Base-by-base conservation (phyloP, 2,113 vertebrate genomes). In the Entosphenus tridentatus region DNA sequence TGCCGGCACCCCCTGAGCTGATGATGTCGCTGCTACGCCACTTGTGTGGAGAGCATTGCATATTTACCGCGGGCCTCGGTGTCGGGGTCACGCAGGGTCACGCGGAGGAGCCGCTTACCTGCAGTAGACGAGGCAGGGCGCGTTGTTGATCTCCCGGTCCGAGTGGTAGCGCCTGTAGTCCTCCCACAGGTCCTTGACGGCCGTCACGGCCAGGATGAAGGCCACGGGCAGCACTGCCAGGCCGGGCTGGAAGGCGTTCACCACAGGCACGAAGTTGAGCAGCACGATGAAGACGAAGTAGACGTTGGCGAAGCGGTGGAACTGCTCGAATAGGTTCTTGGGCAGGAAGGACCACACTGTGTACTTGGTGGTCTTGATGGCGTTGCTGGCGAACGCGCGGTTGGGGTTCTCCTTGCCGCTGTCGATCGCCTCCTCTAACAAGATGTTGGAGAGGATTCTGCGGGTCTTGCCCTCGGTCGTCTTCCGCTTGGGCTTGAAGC, bases 321-420 rank as follows among this genome's bases (percentile, higher is more conserved):
- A 95, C 80, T 96, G 91, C 72, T 95, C 91, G 4, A 96, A 96
- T 11, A 96, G 87, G 75, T 96, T 96, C 78, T 95, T 96, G 71
- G 93, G 93, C 75, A 96, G 77, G 77, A 98, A 96, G 67, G 90
- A 95, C 70, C 95, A 78, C 3, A 84, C 73, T 0, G 93, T 95
- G 80, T 96, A 98, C 74, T 92, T 96, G 80, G 91, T 91, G 73
- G 90, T 96, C 81, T 89, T 87, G 56, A 98, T 87, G 74, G 84
- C 78, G 79, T 97, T 97, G 81, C 81, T 78, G 39, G 88, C 83
- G 39, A 39, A 39, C 39, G 39, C 39, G 39, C 39, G 39, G 39
- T 39, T 39, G 39, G 39, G 39, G 39, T 39, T 39, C 3, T 39
- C 39, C 6, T 39, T 39, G 39, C 39, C 39, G 39, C 39, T 39